A percentile compares a stretch with the other conserved stretches of the same genome.
phyloP scores from a whole-genome alignment of 2,888 invertebrate species.

The Priocnemis perturbator region DNA sequence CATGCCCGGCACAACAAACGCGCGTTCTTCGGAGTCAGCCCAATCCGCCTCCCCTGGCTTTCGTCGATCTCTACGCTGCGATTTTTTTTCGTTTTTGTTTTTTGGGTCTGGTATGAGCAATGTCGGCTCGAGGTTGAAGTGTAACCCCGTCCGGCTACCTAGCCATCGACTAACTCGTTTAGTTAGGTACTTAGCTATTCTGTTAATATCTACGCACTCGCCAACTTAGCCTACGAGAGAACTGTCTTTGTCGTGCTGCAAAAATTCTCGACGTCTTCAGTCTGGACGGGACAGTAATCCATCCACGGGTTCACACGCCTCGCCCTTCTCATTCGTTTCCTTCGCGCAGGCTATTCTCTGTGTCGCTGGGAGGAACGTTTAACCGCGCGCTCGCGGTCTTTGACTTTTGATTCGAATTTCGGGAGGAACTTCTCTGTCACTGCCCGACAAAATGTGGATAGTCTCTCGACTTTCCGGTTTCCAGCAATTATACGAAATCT shows the following conservation, averaged over 20 bases:
- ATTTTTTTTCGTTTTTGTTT: conserved; percentile 5
- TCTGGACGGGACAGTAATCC: conserved; percentile 2
- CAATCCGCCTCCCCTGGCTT: background rate
- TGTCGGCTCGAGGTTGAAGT: too few species aligned
- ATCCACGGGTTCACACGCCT: background rate
- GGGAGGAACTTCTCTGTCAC: too few species aligned
- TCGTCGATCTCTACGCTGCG: background rate
- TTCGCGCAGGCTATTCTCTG: too few species aligned
- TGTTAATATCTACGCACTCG: conserved; percentile 1
- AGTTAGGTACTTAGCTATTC: conserved; percentile 3
- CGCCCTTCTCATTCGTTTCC: too few species aligned
- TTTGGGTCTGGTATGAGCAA: background rate
- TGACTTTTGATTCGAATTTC: too few species aligned
- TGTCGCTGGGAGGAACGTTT: too few species aligned
- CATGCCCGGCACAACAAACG: conserved; percentile 18
- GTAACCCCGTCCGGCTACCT: background rate
- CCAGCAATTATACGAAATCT: too few species aligned
- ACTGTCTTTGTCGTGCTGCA: background rate
- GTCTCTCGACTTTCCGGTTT: too few species aligned
- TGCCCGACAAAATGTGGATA: too few species aligned
- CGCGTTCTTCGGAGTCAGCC: too few species aligned
- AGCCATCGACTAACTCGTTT: conserved; percentile 1
- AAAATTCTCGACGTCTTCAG: background rate
- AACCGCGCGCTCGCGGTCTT: too few species aligned
- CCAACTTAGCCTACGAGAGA: conserved; percentile 9